Percentiles rank a stretch among this genome's conserved stretches.
Conservation (phyloP, 1,140 invertebrate species). For the Protaetia brevitarsis region DNA sequence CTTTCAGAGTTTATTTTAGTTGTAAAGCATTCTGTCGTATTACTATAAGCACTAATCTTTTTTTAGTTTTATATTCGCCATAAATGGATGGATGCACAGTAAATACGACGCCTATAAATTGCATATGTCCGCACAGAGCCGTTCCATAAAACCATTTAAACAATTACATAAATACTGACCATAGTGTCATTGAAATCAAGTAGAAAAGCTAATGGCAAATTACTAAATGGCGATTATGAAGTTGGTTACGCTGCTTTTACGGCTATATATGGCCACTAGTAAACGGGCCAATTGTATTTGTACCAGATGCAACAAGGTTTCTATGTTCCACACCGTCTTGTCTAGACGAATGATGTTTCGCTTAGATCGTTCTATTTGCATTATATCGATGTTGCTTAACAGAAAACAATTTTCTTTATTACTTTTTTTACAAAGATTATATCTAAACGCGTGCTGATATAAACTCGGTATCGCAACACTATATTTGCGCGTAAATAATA, state of each 20-base stretch:
- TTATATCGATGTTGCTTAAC: constrained; percentile 11
- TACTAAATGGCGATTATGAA: constrained; percentile 15
- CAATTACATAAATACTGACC: constrained; percentile 14
- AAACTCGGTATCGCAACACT: too few relatives aligned
- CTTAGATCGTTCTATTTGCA: constrained; percentile 18
- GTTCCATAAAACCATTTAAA: constrained; percentile 12
- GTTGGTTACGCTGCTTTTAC: neutral
- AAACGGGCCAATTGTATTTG: constrained; percentile 20
- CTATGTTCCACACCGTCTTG: neutral
- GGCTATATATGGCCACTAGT: constrained; percentile 15
- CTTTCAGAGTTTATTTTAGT: too few relatives aligned
- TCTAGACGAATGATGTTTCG: constrained; percentile 17
- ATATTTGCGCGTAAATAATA: too few relatives aligned
- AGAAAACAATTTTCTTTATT: neutral
- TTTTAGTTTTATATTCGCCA: too few relatives aligned
- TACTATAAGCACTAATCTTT: too few relatives aligned
- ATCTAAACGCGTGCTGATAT: neutral
- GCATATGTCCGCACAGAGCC: neutral
- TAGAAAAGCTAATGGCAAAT: neutral
- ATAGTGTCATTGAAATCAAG: neutral
- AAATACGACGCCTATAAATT: too few relatives aligned
- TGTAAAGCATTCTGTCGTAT: too few relatives aligned
- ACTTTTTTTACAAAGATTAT: neutral
- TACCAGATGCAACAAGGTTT: neutral
- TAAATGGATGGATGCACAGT: too few relatives aligned